A percentile compares a stretch with the other conserved stretches of the same genome.
phyloP scores from a whole-genome alignment of 2,113 vertebrate species.

The Cariama cristata region DNA sequence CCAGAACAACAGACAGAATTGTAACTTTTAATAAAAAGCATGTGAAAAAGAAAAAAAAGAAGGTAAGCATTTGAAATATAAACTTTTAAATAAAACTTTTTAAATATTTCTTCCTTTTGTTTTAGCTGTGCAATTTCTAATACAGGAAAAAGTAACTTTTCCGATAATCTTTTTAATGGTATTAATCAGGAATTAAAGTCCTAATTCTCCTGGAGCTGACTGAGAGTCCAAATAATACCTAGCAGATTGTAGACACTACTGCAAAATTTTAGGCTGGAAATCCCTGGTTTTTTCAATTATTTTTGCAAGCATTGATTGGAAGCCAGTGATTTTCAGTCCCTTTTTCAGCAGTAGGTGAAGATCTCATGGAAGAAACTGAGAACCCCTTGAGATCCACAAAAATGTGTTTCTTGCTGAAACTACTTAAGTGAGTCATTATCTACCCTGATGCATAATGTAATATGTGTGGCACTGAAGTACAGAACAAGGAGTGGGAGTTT shows the following conservation, averaged over 20 bases:
- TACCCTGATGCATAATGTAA: not conserved
- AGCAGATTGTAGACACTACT: not conserved
- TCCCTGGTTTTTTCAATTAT: not conserved
- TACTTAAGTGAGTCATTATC: not conserved
- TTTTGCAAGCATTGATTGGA: not conserved
- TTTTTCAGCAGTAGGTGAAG: slow-evolving; percentile 1
- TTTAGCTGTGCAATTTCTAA: not conserved
- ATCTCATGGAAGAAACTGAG: not conserved
- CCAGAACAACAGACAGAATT: not conserved
- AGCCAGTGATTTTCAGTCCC: not conserved
- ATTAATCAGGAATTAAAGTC: not conserved
- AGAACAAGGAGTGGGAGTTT: not conserved
- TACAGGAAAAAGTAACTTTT: not conserved
- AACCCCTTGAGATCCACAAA: not conserved
- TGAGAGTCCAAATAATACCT: not conserved
- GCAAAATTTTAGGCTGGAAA: not conserved
- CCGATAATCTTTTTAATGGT: not conserved
- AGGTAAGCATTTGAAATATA: not conserved
- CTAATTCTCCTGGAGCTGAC: not conserved
- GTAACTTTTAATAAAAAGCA: not conserved
- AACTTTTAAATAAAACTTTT: not conserved
- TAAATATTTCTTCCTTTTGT: not conserved
- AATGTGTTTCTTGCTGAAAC: not conserved
- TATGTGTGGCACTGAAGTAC: not conserved
- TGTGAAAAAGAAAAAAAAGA: not conserved